These are phyloP conservation scores for Eupleurogrammus muticus DNA, from an alignment of 2,797 vertebrate species.

Conservation along the genomic window DNA sequence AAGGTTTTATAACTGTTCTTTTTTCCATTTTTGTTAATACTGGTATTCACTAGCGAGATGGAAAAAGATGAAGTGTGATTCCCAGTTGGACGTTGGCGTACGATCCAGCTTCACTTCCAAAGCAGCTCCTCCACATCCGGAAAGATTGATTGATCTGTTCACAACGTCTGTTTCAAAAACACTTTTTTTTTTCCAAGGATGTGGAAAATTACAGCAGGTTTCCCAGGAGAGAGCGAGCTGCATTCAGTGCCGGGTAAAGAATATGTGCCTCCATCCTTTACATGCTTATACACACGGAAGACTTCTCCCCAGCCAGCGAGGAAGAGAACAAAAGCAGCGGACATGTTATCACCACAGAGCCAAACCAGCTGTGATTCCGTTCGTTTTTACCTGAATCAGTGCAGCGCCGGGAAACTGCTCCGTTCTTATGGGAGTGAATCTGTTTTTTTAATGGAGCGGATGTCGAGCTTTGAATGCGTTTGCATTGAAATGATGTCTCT, in stretches of 20 bases:
- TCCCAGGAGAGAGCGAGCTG: not conserved
- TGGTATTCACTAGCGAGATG: not conserved
- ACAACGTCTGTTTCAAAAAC: not conserved
- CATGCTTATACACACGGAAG: not conserved
- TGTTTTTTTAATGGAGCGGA: too few relatives aligned
- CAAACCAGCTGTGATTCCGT: constrained; percentile 21
- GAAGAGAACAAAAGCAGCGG: not conserved
- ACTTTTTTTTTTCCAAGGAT: not conserved
- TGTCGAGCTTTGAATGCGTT: too few relatives aligned
- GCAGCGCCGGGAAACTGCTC: not conserved
- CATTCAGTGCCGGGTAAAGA: not conserved
- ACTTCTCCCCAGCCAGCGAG: not conserved
- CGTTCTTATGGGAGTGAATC: too few relatives aligned
- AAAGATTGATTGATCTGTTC: not conserved
- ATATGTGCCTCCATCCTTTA: not conserved
- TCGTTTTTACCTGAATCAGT: constrained; percentile 6
- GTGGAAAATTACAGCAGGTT: not conserved
- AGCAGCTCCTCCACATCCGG: not conserved
- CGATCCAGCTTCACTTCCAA: not conserved
- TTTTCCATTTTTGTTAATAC: not conserved
- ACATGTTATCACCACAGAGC: constrained; percentile 4
- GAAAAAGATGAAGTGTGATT: not conserved
- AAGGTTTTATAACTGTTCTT: not conserved
- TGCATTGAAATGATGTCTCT: too few relatives aligned
- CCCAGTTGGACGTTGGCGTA: not conserved